Base-by-base conservation (phyloP, 2,113 vertebrate species). In the Myodes glareolus region DNA sequence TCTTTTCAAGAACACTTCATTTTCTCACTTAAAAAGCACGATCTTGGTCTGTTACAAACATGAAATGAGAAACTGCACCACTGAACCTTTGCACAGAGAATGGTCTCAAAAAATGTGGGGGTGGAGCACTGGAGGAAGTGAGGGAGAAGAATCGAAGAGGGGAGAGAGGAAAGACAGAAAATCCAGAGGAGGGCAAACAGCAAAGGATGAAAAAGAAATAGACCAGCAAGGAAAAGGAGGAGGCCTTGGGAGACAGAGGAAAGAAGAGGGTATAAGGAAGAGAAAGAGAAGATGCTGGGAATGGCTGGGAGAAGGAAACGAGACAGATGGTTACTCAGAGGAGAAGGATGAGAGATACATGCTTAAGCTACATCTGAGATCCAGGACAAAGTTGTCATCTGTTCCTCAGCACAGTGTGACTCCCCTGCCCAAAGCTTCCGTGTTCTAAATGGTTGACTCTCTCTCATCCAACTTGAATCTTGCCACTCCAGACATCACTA, bases 401-500 rank as follows among this genome's bases (percentile, higher is more conserved):
- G 3, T n/a, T 36, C 19, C 45, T 77, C 50, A 39, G 36, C 65
- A 70, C 23, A 21, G 4, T 39, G 16, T 27, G 58, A 85, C 21
- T 58, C 3, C 39, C 47, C 10, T 67, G 61, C 76, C 33, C 42
- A 42, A 58, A 80, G n/a, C 47, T 70, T 78, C 72, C 33, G 2
- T 58, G 65, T 72, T 77, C 63, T 73, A 72, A 36, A 50, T 39
- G 36, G n/a, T 25, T 96, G 72, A 67, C 45, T 81, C 67, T 88
- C 31, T 61, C 67, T 80, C n/a, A 19, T 27, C 25, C 31, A 93
- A 73, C 86, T 84, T 84, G 84, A 96, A 75, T 93, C 77, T 90
- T 27, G 63, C 86, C 75, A 93, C 67, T 87, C 80, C 91, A 91
- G 93, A 78, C 55, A 96, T 90, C 73, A 52, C 81, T 82, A 84